These are phyloP conservation scores for Pyrrhosoma nymphula DNA, from an alignment of 2,888 invertebrate species.

Conservation along the genomic window DNA sequence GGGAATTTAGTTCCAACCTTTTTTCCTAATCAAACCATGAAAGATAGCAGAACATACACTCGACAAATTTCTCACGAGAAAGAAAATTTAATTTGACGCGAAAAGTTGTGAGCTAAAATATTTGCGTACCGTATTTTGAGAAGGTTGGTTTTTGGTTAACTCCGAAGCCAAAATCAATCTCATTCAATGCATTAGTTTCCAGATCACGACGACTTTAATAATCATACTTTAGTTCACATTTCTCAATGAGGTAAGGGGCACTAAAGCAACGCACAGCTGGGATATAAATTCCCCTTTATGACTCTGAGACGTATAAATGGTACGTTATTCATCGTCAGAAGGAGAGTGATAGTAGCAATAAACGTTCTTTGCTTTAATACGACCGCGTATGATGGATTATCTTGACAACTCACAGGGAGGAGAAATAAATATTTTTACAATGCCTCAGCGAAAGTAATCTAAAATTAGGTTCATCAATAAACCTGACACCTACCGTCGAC, in stretches of 20 bases:
- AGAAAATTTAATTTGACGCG: too few species aligned
- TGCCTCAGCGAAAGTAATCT: slow-evolving; percentile 37
- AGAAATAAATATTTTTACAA: slow-evolving; percentile 46
- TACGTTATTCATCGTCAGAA: not conserved
- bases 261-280: not conserved
- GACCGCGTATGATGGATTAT: not conserved
- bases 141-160: too few species aligned
- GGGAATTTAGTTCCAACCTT: not conserved
- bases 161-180: too few species aligned
- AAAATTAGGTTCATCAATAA: slow-evolving; percentile 38
- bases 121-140: too few species aligned
- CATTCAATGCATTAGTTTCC: too few species aligned
- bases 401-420: not conserved
- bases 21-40: not conserved
- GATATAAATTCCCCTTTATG: not conserved
- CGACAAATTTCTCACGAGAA: not conserved
- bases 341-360: not conserved
- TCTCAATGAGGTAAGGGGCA: not conserved
- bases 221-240: not conserved
- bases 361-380: not conserved
- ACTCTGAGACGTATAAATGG: not conserved
- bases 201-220: too few species aligned
- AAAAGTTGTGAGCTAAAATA: too few species aligned
- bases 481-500: not conserved
- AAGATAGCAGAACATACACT: not conserved